Evolutionary conservation across 2,888 invertebrate genomes (phyloP).

Genomic region (Drosophila borealis): DNA sequence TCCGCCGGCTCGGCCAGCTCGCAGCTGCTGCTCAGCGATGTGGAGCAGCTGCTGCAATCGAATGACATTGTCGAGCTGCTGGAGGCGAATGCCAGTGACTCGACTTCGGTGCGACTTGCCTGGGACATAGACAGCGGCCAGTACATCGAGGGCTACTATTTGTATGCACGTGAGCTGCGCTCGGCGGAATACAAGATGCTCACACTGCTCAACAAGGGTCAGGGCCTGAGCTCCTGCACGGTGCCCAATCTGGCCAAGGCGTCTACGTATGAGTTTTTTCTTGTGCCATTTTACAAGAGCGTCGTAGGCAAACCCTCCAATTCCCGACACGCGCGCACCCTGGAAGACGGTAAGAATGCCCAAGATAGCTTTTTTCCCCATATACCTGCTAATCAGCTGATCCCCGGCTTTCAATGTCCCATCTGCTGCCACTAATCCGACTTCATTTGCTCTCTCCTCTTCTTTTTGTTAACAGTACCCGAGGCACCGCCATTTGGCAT

Average conservation of each 20-base stretch:
- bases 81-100: conserved; percentile 92
- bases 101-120: conserved; percentile 92
- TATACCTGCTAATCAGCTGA: conserved; percentile 29
- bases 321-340: conserved; percentile 91
- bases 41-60: conserved; percentile 89
- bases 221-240: conserved; percentile 90
- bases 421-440: conserved; percentile 26
- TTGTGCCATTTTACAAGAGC: conserved; percentile 94
- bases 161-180: conserved; percentile 89
- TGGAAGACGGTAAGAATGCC: conserved; percentile 91
- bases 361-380: conserved; percentile 15
- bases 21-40: conserved; percentile 86
- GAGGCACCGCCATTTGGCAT: conserved; percentile 93
- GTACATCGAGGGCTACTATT: conserved; percentile 92
- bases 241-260: conserved; percentile 92
- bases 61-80: conserved; percentile 92
- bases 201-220: conserved; percentile 91
- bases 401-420: conserved; percentile 3
- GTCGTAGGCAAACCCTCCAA: conserved; percentile 95
- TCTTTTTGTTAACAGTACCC: conserved; percentile 88
- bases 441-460: conserved; percentile 8
- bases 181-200: conserved; percentile 88
- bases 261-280: conserved; percentile 95
- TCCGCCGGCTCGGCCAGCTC: conserved; percentile 65
- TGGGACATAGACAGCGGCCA: conserved; percentile 93